Percentiles rank a stretch among this genome's conserved stretches.
phyloP scores from a whole-genome alignment of 2,797 vertebrate species.

The Prionace glauca region DNA sequence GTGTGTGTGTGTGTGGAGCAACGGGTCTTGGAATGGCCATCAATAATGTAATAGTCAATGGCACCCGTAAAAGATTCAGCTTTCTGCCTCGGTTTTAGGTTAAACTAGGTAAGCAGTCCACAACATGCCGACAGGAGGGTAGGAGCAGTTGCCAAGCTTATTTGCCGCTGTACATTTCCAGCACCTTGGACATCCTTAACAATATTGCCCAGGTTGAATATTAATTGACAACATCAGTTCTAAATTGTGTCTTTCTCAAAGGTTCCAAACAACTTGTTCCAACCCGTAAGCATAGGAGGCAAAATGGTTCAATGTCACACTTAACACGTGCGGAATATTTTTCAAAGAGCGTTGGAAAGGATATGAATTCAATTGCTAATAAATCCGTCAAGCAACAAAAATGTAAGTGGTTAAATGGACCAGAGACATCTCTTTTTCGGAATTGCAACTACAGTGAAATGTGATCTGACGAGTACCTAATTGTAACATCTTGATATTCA shows the following conservation, averaged over 20 bases:
- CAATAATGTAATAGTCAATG: background rate
- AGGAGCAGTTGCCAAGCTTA: background rate
- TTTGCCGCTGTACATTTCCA: background rate
- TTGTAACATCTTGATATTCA: conserved; percentile 28
- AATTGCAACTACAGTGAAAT: conserved; percentile 4
- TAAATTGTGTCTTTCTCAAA: background rate
- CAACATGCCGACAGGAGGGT: background rate
- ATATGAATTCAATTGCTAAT: background rate
- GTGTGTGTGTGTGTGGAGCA: background rate
- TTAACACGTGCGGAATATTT: background rate
- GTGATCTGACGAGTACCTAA: background rate
- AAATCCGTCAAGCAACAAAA: background rate
- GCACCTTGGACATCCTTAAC: background rate
- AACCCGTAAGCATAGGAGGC: background rate
- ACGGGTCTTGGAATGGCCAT: background rate
- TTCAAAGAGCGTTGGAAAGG: background rate
- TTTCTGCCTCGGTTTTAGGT: background rate
- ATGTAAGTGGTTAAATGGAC: background rate
- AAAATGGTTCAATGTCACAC: background rate
- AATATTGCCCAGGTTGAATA: background rate
- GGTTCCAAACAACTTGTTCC: background rate
- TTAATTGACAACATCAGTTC: background rate
- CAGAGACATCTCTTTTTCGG: background rate
- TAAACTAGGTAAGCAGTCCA: background rate
- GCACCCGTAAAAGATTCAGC: background rate